These are phyloP conservation scores for Meloidogyne chitwoodi DNA, from an alignment of 1,140 invertebrate species.

Conservation along the genomic window DNA sequence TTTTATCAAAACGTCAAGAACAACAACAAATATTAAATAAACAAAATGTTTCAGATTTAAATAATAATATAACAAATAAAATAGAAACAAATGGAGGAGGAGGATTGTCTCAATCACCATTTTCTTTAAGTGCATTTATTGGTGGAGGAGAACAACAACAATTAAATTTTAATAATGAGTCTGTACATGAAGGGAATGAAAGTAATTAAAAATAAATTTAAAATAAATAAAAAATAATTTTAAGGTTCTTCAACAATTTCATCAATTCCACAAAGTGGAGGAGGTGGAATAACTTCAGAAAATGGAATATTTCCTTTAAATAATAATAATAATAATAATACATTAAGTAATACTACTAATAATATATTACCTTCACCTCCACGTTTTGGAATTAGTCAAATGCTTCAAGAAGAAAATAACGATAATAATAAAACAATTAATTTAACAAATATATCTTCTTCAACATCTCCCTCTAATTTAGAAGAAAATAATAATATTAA, in stretches of 20 bases:
- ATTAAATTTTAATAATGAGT: not conserved
- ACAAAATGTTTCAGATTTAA: not conserved
- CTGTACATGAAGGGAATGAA: not conserved
- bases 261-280: not conserved
- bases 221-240: not conserved
- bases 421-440: no score
- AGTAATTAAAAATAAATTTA: not conserved
- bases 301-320: not conserved
- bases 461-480: not conserved
- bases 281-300: not conserved
- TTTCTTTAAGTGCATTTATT: constrained; percentile 18
- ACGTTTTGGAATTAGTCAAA: not conserved
- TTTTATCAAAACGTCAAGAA: not conserved
- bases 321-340: no score
- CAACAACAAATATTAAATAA: not conserved
- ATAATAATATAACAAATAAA: not conserved
- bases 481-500: not conserved
- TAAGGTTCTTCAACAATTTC: not conserved
- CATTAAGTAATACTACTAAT: not conserved
- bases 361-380: not conserved
- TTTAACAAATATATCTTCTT: not conserved
- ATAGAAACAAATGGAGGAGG: not conserved
- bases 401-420: not conserved
- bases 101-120: not conserved
- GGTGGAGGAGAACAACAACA: not conserved